phyloP scores from a whole-genome alignment of 2,888 invertebrate genomes.

The Parnassius smintheus region DNA sequence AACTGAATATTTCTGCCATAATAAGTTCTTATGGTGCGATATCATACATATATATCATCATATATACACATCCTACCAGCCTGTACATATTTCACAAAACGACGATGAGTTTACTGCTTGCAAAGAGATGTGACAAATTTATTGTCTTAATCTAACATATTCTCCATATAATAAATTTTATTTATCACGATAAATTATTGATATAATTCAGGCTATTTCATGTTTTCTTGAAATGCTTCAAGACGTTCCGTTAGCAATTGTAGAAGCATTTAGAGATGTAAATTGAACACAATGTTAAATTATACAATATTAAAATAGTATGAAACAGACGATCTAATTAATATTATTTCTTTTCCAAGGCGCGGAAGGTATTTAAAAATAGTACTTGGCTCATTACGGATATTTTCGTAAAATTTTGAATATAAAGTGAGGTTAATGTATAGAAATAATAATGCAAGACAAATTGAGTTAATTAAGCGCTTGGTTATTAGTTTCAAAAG shows the following conservation, averaged over 20 bases:
- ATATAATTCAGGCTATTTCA: constrained; percentile 45
- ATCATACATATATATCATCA: too few species aligned
- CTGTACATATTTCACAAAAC: too few species aligned
- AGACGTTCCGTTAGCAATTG: too few species aligned
- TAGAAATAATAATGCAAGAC: background rate
- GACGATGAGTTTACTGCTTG: too few species aligned
- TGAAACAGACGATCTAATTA: background rate
- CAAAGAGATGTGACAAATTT: too few species aligned
- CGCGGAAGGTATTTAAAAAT: constrained; percentile 52
- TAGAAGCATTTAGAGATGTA: too few species aligned
- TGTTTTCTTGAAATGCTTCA: constrained; percentile 54
- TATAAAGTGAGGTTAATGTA: too few species aligned
- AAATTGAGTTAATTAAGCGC: background rate
- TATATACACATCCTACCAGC: too few species aligned
- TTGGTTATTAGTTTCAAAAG: background rate
- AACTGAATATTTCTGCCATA: too few species aligned
- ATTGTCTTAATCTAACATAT: too few species aligned
- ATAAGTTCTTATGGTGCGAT: too few species aligned
- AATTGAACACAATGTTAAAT: constrained; percentile 37
- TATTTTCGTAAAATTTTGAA: constrained; percentile 34
- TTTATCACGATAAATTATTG: background rate
- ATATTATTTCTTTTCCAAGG: constrained; percentile 40
- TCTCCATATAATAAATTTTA: too few species aligned
- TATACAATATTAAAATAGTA: background rate
- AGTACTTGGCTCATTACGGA: constrained; percentile 47